Percentiles rank a stretch among this genome's conserved stretches.
Evolutionary conservation across 1,140 invertebrate species (phyloP).

Genomic region (Atta cephalotes): DNA sequence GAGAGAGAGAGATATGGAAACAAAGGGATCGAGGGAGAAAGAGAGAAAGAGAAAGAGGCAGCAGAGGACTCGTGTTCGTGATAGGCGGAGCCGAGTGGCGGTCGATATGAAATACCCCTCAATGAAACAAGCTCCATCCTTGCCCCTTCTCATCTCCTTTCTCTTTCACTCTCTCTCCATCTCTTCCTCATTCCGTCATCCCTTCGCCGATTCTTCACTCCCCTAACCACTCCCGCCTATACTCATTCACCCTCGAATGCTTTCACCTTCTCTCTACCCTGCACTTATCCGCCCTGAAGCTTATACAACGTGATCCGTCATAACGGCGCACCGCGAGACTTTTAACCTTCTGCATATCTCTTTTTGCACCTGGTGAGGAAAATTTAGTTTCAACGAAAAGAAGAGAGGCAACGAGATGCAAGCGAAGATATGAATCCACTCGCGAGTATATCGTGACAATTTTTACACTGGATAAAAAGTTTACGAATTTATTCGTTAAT

Average conservation of each 20-base stretch:
- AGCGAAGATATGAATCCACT: background rate
- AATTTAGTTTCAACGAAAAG: conserved; percentile 49
- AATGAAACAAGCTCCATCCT: conserved; percentile 77
- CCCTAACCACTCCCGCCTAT: conserved; percentile 39
- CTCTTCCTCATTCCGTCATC: conserved; percentile 48
- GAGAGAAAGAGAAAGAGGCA: too few relatives aligned
- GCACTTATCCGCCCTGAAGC: conserved; percentile 45
- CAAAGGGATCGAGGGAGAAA: too few relatives aligned
- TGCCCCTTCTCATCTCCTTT: conserved; percentile 27
- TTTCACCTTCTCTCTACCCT: conserved; percentile 52
- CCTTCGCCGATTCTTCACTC: conserved; percentile 16
- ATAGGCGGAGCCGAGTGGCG: conserved; percentile 78
- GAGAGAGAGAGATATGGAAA: background rate
- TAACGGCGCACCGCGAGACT: conserved; percentile 66
- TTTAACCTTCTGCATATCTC: conserved; percentile 33
- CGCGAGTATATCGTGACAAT: background rate
- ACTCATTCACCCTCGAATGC: conserved; percentile 61
- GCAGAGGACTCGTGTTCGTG: conserved; percentile 47
- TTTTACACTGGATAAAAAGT: conserved; percentile 12
- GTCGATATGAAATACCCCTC: conserved; percentile 81
- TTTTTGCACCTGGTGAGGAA: conserved; percentile 39
- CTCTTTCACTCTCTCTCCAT: conserved; percentile 43
- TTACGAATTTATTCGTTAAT: conserved; percentile 25
- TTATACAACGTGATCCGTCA: conserved; percentile 76
- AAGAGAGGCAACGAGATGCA: background rate